A percentile compares a stretch with the other conserved stretches of the same genome.
Conservation (phyloP, 2,888 invertebrate genomes). For the Drosophila siamana region DNA sequence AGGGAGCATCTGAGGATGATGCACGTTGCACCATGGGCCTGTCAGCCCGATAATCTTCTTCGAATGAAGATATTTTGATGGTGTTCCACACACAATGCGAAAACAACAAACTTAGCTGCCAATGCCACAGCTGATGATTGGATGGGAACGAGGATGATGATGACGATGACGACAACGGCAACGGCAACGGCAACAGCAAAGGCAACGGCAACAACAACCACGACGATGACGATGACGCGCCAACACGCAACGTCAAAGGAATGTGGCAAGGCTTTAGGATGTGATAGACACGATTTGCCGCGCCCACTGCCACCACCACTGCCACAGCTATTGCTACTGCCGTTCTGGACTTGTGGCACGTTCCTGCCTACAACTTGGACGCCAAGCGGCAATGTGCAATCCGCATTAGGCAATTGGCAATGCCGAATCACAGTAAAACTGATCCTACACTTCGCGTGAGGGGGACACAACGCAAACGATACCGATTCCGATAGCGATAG, state of each 20-base stretch:
- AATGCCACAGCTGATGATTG: constrained; percentile 38
- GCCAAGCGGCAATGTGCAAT: constrained; percentile 35
- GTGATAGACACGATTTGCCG: constrained; percentile 29
- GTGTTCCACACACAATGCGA: constrained; percentile 69
- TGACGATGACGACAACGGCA: constrained; percentile 16
- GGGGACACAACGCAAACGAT: neutral
- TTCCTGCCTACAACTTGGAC: neutral
- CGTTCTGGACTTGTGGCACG: constrained; percentile 10
- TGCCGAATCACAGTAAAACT: constrained; percentile 9
- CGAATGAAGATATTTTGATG: constrained; percentile 85
- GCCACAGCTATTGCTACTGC: neutral
- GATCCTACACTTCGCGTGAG: constrained; percentile 7
- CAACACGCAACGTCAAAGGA: constrained; percentile 19
- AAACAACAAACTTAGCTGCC: constrained; percentile 50
- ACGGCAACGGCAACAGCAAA: constrained; percentile 19
- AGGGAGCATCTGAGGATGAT: constrained; percentile 85
- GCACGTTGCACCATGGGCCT: constrained; percentile 86
- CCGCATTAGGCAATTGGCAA: constrained; percentile 40
- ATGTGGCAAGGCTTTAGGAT: constrained; percentile 23
- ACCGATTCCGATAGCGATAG: neutral
- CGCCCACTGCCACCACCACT: constrained; percentile 2
- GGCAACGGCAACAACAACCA: constrained; percentile 11
- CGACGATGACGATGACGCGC: constrained; percentile 18
- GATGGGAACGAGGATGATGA: constrained; percentile 33
- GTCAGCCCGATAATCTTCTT: constrained; percentile 86